A percentile compares a stretch with the other conserved stretches of the same genome.
Evolutionary conservation across 2,888 invertebrate species (phyloP).

Genomic region (Zaprionus lineosus): DNA sequence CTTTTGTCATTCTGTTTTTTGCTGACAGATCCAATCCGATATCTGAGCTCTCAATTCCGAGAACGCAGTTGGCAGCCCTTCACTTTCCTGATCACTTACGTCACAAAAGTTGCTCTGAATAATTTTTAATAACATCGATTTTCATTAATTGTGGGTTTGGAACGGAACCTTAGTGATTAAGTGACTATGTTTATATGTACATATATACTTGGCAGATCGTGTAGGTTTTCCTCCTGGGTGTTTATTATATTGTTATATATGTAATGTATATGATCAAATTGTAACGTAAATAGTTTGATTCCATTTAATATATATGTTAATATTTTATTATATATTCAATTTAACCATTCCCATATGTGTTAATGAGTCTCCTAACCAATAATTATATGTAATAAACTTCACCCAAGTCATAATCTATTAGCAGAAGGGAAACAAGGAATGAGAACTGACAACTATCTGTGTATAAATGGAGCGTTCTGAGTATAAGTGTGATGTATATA

Average conservation of each 20-base stretch:
- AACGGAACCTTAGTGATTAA: slow-evolving; percentile 14
- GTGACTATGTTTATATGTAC: slow-evolving; percentile 1
- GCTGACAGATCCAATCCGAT: slow-evolving; percentile 17
- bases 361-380: slow-evolving; percentile 36
- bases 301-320: slow-evolving; percentile 6
- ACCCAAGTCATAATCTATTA: slow-evolving; percentile 5
- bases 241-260: slow-evolving; percentile 2
- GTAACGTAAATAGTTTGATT: background rate
- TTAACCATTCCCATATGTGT: slow-evolving; percentile 37
- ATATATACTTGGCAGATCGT: background rate
- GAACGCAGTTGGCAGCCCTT: slow-evolving; percentile 34
- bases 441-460: slow-evolving; percentile 13
- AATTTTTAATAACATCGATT: slow-evolving; percentile 42
- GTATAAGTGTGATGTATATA: background rate
- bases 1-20: background rate
- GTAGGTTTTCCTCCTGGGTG: background rate
- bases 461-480: no score
- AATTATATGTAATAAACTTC: slow-evolving; percentile 35
- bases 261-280: background rate
- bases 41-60: slow-evolving; percentile 16
- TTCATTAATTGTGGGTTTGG: slow-evolving; percentile 42
- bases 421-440: background rate
- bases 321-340: slow-evolving; percentile 3
- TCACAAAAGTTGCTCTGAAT: slow-evolving; percentile 35
- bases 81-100: slow-evolving; percentile 52